Conservation (phyloP, 2,888 invertebrate genomes). For the Meganola albula region DNA sequence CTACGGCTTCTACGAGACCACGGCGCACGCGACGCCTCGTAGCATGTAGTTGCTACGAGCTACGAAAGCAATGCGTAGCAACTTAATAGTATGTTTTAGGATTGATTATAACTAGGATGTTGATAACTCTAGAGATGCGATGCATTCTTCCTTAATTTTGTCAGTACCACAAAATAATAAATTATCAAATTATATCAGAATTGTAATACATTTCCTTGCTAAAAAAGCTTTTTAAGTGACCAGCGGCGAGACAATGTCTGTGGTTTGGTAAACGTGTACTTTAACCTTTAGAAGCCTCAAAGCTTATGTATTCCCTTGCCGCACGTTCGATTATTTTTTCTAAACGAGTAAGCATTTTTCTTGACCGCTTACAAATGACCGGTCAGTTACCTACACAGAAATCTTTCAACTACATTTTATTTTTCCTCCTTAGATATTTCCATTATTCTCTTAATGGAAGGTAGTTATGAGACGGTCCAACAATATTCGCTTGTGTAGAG, state of each 20-base stretch:
- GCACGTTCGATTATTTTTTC: slow-evolving; percentile 62
- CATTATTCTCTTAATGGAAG: slow-evolving; percentile 70
- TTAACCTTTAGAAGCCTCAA: slow-evolving; percentile 10
- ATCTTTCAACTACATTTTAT: slow-evolving; percentile 63
- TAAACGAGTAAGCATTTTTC: slow-evolving; percentile 66
- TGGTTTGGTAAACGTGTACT: background rate
- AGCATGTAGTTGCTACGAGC: no score
- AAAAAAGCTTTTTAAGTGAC: background rate
- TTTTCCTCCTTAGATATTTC: slow-evolving; percentile 58
- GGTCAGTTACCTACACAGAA: slow-evolving; percentile 60
- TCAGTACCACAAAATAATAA: no score
- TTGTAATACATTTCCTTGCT: no score
- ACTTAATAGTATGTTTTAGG: no score
- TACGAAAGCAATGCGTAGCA: no score
- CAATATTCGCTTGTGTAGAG: slow-evolving; percentile 50
- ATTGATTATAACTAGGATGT: no score
- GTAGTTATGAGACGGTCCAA: slow-evolving; percentile 55
- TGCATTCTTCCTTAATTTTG: no score
- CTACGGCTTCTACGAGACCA: no score
- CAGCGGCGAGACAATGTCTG: background rate
- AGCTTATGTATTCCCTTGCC: slow-evolving; percentile 25
- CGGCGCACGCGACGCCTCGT: no score
- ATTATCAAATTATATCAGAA: no score
- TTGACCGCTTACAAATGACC: slow-evolving; percentile 70
- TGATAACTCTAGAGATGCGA: no score